These are phyloP conservation scores for Thaumatotibia leucotreta DNA, from an alignment of 1,140 invertebrate genomes.

Conservation along the genomic window DNA sequence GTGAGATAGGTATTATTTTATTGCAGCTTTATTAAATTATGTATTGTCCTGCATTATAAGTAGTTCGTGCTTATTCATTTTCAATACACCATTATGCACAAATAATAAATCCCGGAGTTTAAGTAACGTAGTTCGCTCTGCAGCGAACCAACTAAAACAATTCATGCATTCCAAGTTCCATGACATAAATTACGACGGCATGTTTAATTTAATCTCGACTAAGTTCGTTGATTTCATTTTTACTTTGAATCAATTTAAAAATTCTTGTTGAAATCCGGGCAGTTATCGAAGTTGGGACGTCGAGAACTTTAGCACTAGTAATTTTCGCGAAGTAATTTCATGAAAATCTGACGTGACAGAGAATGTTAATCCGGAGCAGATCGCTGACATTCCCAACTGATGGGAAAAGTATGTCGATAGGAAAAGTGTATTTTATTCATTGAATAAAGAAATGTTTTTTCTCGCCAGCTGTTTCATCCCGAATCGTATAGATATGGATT, in stretches of 20 bases:
- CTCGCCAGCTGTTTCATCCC: background rate
- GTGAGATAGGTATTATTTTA: constrained; percentile 2
- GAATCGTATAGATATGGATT: constrained; percentile 6
- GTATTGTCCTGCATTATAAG: background rate
- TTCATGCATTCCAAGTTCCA: constrained; percentile 47
- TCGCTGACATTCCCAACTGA: background rate
- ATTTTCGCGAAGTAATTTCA: constrained; percentile 53
- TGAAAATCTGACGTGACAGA: constrained; percentile 43
- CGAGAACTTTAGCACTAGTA: constrained; percentile 63
- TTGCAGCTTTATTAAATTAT: constrained; percentile 6
- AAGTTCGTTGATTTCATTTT: constrained; percentile 68
- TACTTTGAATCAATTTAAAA: constrained; percentile 71
- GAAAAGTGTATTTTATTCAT: constrained; percentile 10
- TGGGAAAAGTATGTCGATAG: background rate
- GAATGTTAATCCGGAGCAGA: constrained; percentile 20
- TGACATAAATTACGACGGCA: constrained; percentile 57
- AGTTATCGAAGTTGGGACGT: constrained; percentile 63
- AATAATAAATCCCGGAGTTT: background rate
- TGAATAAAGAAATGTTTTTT: constrained; percentile 2
- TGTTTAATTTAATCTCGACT: constrained; percentile 58
- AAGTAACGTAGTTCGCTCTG: background rate
- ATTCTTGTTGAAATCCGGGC: constrained; percentile 55
- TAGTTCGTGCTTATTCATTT: background rate
- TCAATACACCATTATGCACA: background rate
- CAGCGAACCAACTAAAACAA: background rate